Evolutionary conservation across 2,797 vertebrate species (phyloP).

Genomic region (Pseudocheirus occidentalis): DNA sequence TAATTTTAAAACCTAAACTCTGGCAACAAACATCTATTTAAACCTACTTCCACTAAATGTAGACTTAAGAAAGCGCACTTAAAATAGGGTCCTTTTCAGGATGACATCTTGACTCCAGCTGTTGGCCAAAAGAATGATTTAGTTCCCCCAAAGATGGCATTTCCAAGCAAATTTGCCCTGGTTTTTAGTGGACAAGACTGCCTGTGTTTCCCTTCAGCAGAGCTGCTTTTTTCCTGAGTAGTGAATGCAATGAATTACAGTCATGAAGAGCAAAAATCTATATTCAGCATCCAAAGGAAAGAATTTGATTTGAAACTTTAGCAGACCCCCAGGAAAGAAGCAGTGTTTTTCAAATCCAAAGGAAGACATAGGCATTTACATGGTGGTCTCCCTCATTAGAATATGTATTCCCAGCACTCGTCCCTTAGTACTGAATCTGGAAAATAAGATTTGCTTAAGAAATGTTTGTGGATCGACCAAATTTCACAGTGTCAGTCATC

Average conservation of each 20-base stretch:
- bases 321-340: constrained; percentile 9
- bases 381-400: neutral
- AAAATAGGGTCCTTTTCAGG: constrained; percentile 63
- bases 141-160: neutral
- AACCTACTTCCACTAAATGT: constrained; percentile 59
- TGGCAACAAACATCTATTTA: constrained; percentile 46
- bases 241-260: constrained; percentile 18
- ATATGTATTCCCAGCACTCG: neutral
- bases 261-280: neutral
- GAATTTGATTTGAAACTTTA: constrained; percentile 13
- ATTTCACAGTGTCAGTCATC: neutral
- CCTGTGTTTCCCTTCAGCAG: constrained; percentile 3
- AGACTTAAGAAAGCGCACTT: constrained; percentile 51
- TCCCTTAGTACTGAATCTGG: neutral
- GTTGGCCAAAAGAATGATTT: constrained; percentile 14
- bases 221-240: neutral
- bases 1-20: constrained; percentile 39
- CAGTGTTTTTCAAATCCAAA: neutral
- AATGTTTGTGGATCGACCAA: neutral
- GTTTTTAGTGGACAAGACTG: neutral
- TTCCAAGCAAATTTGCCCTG: neutral
- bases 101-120: constrained; percentile 35
- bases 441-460: neutral
- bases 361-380: neutral
- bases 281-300: constrained; percentile 31